A percentile compares a stretch with the other conserved stretches of the same genome.
These are phyloP conservation scores for Microtus californicus DNA, from an alignment of 2,797 vertebrate genomes.

Conservation along the genomic window DNA sequence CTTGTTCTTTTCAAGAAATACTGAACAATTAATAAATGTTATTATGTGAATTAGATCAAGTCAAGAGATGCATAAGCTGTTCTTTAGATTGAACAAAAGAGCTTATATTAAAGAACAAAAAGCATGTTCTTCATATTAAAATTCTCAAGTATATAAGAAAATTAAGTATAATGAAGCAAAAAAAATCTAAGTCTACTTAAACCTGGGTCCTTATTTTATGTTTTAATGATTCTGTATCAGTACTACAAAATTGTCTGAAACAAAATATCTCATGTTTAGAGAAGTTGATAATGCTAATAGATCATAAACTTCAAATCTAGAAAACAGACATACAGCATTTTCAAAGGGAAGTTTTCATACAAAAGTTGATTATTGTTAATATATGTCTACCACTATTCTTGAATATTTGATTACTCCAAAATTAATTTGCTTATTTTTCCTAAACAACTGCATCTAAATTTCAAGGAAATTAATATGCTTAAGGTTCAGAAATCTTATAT, in stretches of 20 bases:
- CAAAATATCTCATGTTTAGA: not conserved
- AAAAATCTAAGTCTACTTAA: not conserved
- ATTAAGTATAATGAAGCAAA: slow-evolving; percentile 50
- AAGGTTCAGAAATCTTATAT: slow-evolving; percentile 42
- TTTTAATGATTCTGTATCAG: slow-evolving; percentile 35
- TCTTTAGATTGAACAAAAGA: not conserved
- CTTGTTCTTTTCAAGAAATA: slow-evolving; percentile 16
- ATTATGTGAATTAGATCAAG: not conserved
- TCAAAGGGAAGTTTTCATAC: not conserved
- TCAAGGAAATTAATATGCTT: slow-evolving; percentile 13
- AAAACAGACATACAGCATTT: not conserved
- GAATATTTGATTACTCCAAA: slow-evolving; percentile 37
- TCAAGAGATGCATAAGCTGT: not conserved
- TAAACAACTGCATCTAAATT: not conserved
- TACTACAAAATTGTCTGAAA: not conserved
- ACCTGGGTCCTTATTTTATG: slow-evolving; percentile 1
- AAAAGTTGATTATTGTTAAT: not conserved
- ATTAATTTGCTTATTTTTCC: slow-evolving; percentile 41
- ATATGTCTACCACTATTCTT: not conserved
- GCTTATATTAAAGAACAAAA: not conserved
- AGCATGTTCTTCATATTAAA: not conserved
- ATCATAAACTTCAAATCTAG: not conserved
- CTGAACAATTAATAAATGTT: slow-evolving; percentile 16
- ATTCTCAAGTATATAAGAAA: not conserved
- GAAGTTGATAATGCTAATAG: not conserved